These are phyloP conservation scores for Icerya purchasi DNA, from an alignment of 2,888 invertebrate genomes.

Conservation along the genomic window DNA sequence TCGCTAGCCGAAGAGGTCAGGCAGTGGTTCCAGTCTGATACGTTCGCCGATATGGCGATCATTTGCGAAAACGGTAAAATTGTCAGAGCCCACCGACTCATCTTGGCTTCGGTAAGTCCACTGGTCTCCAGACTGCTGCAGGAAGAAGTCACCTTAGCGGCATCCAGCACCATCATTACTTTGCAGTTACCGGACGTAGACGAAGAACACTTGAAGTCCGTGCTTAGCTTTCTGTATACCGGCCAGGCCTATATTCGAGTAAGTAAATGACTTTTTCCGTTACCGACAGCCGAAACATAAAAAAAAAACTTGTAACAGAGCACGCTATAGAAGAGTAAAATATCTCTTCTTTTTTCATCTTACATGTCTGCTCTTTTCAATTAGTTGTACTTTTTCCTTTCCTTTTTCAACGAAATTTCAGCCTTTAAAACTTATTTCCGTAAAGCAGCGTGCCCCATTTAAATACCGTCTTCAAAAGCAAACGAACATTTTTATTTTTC, in stretches of 20 bases:
- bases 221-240: conserved; percentile 65
- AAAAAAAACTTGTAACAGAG: too few species aligned
- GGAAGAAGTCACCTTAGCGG: conserved; percentile 37
- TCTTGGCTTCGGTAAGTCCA: conserved; percentile 70
- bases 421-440: too few species aligned
- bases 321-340: too few species aligned
- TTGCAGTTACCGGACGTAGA: conserved; percentile 59
- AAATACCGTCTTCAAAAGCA: too few species aligned
- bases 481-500: too few species aligned
- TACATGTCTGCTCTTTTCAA: too few species aligned
- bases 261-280: too few species aligned
- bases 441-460: too few species aligned
- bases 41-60: conserved; percentile 66
- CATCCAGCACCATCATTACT: conserved; percentile 30
- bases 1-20: conserved; percentile 77
- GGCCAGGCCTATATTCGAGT: conserved; percentile 66
- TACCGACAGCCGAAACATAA: too few species aligned
- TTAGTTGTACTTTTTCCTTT: too few species aligned
- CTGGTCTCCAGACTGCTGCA: conserved; percentile 54
- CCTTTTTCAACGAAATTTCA: too few species aligned
- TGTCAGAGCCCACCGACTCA: conserved; percentile 60
- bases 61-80: conserved; percentile 62
- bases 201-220: conserved; percentile 55
- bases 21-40: conserved; percentile 67
- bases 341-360: too few species aligned